A percentile compares a stretch with the other conserved stretches of the same genome.
Evolutionary conservation across 2,797 vertebrate species (phyloP).

Genomic region (Mus minutoides): DNA sequence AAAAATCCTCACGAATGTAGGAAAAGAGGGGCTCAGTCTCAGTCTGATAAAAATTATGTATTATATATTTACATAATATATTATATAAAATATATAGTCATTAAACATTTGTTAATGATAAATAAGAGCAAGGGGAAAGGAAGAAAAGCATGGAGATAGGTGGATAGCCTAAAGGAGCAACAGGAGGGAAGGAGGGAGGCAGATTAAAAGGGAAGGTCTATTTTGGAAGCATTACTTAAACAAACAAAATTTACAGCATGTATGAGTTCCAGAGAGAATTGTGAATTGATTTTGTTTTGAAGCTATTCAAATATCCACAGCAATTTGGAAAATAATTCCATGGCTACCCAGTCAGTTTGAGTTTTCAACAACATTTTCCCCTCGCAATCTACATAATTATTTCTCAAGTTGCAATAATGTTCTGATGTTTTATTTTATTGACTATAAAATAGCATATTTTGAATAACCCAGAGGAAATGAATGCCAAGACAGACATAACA

Average conservation of each 20-base stretch:
- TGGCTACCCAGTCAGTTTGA: not conserved
- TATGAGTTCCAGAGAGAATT: not conserved
- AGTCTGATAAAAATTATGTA: not conserved
- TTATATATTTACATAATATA: not conserved
- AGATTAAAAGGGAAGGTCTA: not conserved
- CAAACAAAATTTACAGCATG: not conserved
- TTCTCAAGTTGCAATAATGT: not conserved
- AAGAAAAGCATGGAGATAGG: not conserved
- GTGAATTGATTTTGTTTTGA: not conserved
- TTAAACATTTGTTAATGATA: not conserved
- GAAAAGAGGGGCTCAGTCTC: not conserved
- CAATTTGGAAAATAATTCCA: slow-evolving; percentile 44
- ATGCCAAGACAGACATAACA: slow-evolving; percentile 10
- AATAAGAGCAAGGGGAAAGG: not conserved
- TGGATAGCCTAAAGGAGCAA: not conserved
- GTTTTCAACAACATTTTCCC: slow-evolving; percentile 21
- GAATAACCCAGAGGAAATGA: not conserved
- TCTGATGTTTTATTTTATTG: not conserved
- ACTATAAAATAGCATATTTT: not conserved
- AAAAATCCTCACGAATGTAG: too few species aligned
- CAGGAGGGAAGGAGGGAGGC: not conserved
- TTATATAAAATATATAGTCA: not conserved
- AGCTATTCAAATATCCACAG: not conserved
- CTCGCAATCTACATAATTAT: slow-evolving; percentile 32
- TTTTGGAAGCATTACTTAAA: not conserved